These are phyloP conservation scores for Laspeyria flexula DNA, from an alignment of 2,888 invertebrate genomes.

Conservation along the genomic window DNA sequence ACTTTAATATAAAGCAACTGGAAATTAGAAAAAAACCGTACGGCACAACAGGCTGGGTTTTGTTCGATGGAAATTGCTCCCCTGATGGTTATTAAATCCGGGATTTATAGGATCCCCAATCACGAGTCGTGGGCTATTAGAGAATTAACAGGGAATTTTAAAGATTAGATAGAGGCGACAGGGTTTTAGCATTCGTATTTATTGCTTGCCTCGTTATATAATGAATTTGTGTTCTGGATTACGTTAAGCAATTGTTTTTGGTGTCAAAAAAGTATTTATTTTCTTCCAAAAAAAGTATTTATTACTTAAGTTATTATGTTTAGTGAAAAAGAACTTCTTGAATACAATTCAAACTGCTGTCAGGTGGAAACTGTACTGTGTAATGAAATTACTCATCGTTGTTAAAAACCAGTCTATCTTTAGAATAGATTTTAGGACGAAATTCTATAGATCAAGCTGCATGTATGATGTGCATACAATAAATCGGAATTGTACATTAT, in stretches of 20 bases:
- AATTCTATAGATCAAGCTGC: too few species aligned
- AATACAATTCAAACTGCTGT: too few species aligned
- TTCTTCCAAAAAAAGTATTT: neutral
- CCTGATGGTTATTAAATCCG: constrained; percentile 62
- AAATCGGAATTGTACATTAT: too few species aligned
- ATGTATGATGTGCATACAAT: too few species aligned
- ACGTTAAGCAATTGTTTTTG: neutral
- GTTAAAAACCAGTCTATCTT: too few species aligned
- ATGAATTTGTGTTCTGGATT: neutral
- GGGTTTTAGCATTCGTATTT: constrained; percentile 19
- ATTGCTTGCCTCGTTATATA: constrained; percentile 4
- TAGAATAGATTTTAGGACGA: too few species aligned
- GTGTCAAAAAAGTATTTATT: neutral
- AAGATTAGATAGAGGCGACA: constrained; percentile 25
- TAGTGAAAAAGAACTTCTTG: too few species aligned
- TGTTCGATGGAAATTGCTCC: constrained; percentile 50
- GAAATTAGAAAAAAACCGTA: constrained; percentile 57
- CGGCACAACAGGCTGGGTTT: constrained; percentile 33
- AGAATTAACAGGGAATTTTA: constrained; percentile 48
- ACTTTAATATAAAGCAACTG: constrained; percentile 56
- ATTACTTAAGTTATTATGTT: too few species aligned
- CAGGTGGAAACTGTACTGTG: too few species aligned
- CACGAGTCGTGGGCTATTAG: constrained; percentile 50
- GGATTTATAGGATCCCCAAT: constrained; percentile 53
- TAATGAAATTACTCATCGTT: too few species aligned